These are phyloP conservation scores for Bergia puertoricense DNA, from an alignment of 92 coral and sea anemone species.

Conservation along the genomic window DNA sequence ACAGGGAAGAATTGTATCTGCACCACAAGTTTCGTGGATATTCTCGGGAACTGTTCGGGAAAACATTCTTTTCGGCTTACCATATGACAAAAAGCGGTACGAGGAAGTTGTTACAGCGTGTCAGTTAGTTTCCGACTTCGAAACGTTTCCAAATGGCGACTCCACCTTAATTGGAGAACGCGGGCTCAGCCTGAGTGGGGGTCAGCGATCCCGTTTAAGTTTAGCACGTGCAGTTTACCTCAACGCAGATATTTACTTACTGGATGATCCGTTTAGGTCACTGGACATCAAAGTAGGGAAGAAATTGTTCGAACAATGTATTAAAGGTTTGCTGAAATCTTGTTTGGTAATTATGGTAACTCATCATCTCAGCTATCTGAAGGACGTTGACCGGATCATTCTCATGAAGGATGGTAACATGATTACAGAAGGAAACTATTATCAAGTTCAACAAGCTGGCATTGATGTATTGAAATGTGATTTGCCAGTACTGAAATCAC, in stretches of 20 bases:
- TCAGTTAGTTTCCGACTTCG: conserved; percentile 56
- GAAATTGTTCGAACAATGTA: conserved; percentile 59
- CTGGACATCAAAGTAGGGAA: conserved; percentile 66
- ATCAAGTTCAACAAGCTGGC: conserved; percentile 49
- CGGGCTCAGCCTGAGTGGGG: conserved; percentile 65
- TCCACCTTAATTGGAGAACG: conserved; percentile 63
- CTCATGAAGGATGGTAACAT: conserved; percentile 69
- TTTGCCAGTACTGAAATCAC: conserved; percentile 5
- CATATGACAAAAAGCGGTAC: conserved; percentile 52
- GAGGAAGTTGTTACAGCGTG: conserved; percentile 54
- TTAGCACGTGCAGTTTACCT: conserved; percentile 67
- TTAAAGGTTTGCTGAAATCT: conserved; percentile 54
- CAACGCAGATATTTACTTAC: conserved; percentile 58
- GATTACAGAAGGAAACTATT: conserved; percentile 54
- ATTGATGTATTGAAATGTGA: conserved; percentile 38
- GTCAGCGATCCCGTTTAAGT: conserved; percentile 66
- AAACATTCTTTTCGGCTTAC: conserved; percentile 60
- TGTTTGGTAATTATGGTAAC: conserved; percentile 62
- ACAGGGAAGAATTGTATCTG: conserved; percentile 45
- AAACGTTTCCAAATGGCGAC: conserved; percentile 63
- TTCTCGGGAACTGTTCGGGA: conserved; percentile 70
- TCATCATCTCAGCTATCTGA: conserved; percentile 66
- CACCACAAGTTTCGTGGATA: conserved; percentile 65
- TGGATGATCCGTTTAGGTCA: conserved; percentile 67
- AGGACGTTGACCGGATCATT: conserved; percentile 58